Evolutionary conservation across 1,140 invertebrate genomes (phyloP).

Genomic region (Triops cancriformis): DNA sequence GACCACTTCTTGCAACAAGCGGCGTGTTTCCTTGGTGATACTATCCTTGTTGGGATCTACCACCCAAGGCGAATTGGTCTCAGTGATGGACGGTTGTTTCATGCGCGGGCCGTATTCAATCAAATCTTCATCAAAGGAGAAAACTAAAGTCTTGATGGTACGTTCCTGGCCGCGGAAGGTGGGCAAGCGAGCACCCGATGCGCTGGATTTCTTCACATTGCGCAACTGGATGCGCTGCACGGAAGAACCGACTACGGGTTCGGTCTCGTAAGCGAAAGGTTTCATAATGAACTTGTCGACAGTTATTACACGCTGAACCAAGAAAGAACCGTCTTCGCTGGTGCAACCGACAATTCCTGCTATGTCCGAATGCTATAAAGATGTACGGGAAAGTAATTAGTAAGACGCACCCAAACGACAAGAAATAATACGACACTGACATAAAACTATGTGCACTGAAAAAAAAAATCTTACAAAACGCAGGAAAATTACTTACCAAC

Average conservation of each 20-base stretch:
- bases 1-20: constrained; percentile 25
- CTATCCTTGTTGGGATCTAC: neutral
- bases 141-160: constrained; percentile 18
- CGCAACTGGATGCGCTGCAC: constrained; percentile 20
- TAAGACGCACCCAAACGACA: neutral
- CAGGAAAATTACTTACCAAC: no score
- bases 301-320: constrained; percentile 24
- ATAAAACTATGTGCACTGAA: neutral
- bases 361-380: constrained; percentile 11
- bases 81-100: constrained; percentile 17
- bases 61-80: constrained; percentile 11
- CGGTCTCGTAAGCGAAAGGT: constrained; percentile 28
- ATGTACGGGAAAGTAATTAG: neutral
- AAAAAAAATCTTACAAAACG: no score
- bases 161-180: neutral
- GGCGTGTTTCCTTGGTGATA: constrained; percentile 17
- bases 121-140: constrained; percentile 23
- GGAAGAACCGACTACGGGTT: constrained; percentile 23
- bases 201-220: constrained; percentile 17
- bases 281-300: constrained; percentile 22
- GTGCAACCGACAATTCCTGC: constrained; percentile 24
- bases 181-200: neutral
- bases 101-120: constrained; percentile 18
- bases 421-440: neutral
- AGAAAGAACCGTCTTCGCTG: constrained; percentile 18